Evolutionary conservation across 2,113 vertebrate species (phyloP), one percentile per base, ranked within the genome.

Genomic region (Hippocampus abdominalis): DNA sequence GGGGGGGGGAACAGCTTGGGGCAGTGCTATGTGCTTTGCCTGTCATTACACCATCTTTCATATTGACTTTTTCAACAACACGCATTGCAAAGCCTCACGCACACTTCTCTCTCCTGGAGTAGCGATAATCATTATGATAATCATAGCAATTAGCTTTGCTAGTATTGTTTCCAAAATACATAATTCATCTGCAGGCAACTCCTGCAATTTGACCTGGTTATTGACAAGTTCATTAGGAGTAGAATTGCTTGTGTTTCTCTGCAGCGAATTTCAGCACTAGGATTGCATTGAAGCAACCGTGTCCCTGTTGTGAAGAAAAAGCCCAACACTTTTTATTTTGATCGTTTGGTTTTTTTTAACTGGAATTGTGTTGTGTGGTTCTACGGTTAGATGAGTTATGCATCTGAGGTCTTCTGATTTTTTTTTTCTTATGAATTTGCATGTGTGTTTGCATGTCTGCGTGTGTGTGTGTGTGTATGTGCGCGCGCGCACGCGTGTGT

Each of bases 1-100:
- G 70, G 81, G 74, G 72, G 70, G 78, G 80, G 75, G 82, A 78
- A 81, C 84, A 82, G 88, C 90, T 89, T 2, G 51, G 75, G 86
- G 90, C 88, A 69, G 77, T 77, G 73, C 39, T 74, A 65, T 88
- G 82, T 90, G 90, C 89, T 89, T 85, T 86, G 87, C 87, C 86
- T 87, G 86, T 90, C 88, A 89, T 87, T 85, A 87, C 87, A 86
- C 82, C 78, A 79, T 88, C 84, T 89, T 90, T 89, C 73, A 81
- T 89, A 90, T 90, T 64, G 84, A 90, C 89, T 79, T 86, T 76
- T 81, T 84, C 72, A 76, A 71, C 71, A 87, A 80, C 74, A 75
- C 75, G 65, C 78, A 74, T 46, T 63, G 74, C 63, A 59, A 46
- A 77, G 32, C 68, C 62, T 72, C 66, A 68, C 39, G 11, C 70